Evolutionary conservation across 2,888 invertebrate genomes (phyloP), one percentile per base, ranked within the genome.

Genomic region (Sarcophaga variegata): DNA sequence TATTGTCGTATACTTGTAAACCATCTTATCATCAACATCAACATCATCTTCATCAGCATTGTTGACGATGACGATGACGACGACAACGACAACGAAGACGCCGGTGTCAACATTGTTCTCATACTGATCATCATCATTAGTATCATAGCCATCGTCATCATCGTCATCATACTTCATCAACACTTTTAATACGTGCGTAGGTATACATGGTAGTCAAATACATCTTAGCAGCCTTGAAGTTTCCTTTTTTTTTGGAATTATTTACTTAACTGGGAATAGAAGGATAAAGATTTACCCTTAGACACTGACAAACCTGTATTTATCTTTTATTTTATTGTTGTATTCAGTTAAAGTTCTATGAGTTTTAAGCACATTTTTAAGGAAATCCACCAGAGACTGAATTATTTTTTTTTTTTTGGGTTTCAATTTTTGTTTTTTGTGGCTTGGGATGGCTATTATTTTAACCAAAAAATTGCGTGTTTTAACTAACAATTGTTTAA

Each of bases 391-490:
- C 67, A 69, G 71, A 75, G 79, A 69, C n/a, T 63, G 69, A 74
- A 67, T 74, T 74, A 20, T 20, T 66, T 69, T 62, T 4, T 27
- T 69, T 22, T 75, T 69, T 71, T 63, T 22, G 63, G 47, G 27
- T 76, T 10, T 20, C 20, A 45, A 67, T 74, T 74, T 66, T 69
- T 62, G 5, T 27, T 69, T 4, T 37, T 72, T 80, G 22, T 37
- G 49, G n/a, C 27, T 54, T 37, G 49, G 37, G 1, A 37, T 37
- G 45, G 49, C 62, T 71, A 82, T 79, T 25, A 79, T 76, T 83
- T 86, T 69, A 72, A 80, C 76, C 82, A 66, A 72, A 37, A 6
- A 86, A 86, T 79, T 86, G 79, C 85, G 85, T 86, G 82, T 86
- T 81, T 75, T 79, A 86, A 86, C 79, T 76, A 71, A n/a, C 60